Base-by-base conservation (phyloP, 1,140 invertebrate species). In the Anoplolepis gracilipes region DNA sequence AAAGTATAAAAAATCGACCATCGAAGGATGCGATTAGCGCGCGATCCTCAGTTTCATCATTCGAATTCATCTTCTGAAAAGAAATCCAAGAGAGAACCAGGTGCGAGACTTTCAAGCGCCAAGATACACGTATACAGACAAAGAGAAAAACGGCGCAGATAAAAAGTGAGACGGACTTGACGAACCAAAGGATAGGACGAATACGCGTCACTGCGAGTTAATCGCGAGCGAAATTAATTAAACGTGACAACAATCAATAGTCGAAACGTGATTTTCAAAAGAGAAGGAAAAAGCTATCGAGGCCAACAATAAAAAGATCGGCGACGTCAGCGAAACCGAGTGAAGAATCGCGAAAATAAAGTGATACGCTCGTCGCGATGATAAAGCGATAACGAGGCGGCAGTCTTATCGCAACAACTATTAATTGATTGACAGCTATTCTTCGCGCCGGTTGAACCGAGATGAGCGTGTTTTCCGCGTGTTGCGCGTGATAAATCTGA, bases 171-270 rank as follows among this genome's bases (percentile, higher is more conserved):
- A 22, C 28, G 55, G 49, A 61, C 33, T 69, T 65, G 76, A 76
- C 65, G 78, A 46, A 36, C 36, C 10, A 82, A 59, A 22, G 61
- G n/a, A 11, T 25, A 13, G 46, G n/a, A 8, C 16, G 30, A 42
- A 8, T 62, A 53, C 30, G 16, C 67, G 46, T 55, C 42, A 53
- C 7, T 49, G 73, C 36, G 30, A 22, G 67, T 39, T 57, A 55
- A 88, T 88, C 67, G 61, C 53, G 33, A 39, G 61, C 46, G 16
- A 81, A 85, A 81, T 88, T 88, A 78, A 88, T 88, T 75, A 69
- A 73, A 85, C 79, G 79, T 53, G 72, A 87, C 85, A 49, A 49
- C 33, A 19, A 49, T 49, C 46, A 49, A 49, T 25, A 22, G 5
- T 22, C 22, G 64, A 62, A 85, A 87, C 64, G 39, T 70, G 73